Evolutionary conservation across 2,888 invertebrate genomes (phyloP).

Genomic region (Tromatobia lineatoria): DNA sequence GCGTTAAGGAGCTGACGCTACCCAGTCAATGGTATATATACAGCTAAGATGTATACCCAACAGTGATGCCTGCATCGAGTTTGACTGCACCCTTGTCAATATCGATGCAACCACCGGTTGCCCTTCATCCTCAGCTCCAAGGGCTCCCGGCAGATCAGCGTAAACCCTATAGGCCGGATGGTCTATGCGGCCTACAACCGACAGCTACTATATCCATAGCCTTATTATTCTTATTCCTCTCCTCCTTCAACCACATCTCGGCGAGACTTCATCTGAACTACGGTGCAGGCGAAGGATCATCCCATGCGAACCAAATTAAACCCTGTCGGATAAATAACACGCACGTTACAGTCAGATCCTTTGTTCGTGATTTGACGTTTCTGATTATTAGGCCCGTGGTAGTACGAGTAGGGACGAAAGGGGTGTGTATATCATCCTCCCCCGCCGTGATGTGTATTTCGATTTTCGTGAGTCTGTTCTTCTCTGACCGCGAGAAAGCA

Average conservation of each 20-base stretch:
- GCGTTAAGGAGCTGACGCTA: slow-evolving; percentile 71
- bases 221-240: slow-evolving; percentile 60
- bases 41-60: slow-evolving; percentile 17
- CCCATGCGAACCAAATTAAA: slow-evolving; percentile 84
- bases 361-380: slow-evolving; percentile 83
- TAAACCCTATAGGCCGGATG: slow-evolving; percentile 50
- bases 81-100: slow-evolving; percentile 84
- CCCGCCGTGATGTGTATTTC: slow-evolving; percentile 44
- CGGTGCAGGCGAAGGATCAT: slow-evolving; percentile 74
- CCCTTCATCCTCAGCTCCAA: slow-evolving; percentile 59
- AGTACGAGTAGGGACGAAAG: slow-evolving; percentile 45
- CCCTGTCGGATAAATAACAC: slow-evolving; percentile 85
- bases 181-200: slow-evolving; percentile 40
- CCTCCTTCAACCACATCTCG: slow-evolving; percentile 63
- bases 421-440: slow-evolving; percentile 56
- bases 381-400: slow-evolving; percentile 75
- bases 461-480: slow-evolving; percentile 9
- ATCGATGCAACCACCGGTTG: slow-evolving; percentile 82
- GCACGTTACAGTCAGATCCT: slow-evolving; percentile 79
- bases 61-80: slow-evolving; percentile 57
- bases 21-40: slow-evolving; percentile 47
- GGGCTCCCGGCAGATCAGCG: slow-evolving; percentile 52
- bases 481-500: neutral
- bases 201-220: slow-evolving; percentile 31
- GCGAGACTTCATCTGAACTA: slow-evolving; percentile 54